Evolutionary conservation across 1,140 invertebrate species (phyloP), one percentile per base, ranked within the genome.

Genomic region (Ceratina japonica): DNA sequence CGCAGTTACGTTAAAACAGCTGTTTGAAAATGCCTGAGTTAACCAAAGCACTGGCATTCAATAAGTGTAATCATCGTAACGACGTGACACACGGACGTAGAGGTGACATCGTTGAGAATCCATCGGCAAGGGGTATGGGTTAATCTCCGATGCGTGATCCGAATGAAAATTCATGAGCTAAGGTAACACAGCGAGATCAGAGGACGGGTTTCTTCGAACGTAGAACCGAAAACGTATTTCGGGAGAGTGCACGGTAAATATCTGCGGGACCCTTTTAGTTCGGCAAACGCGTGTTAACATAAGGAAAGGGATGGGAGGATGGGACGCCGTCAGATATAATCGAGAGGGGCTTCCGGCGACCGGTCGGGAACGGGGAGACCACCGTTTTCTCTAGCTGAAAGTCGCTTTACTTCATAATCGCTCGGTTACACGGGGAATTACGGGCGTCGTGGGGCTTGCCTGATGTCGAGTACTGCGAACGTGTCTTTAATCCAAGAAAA

Each of bases 361-460:
- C 16, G 22, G 37, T 7, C 2, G 10, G 24, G 49, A 2, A n/a
- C 4, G 3, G n/a, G 22, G 20, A 20, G 37, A 56, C 54, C 16
- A 13, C 22, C 64, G 65, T 75, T 85, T 81, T 61, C 54, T 71
- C 75, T 61, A 54, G 82, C 66, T 79, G 82, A 75, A 83, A 85
- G 82, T 81, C 81, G 79, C 66, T 85, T 85, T 85, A 69, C 83
- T 82, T 85, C 84, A 85, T 85, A 85, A 85, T 85, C 84, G 84
- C 54, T 62, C 79, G 52, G 84, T 85, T 85, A 85, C 83, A 85
- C 79, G 84, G 79, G 82, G 79, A 82, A 84, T 85, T 84, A 85
- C 74, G 79, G 71, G 75, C 82, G 73, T 85, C 71, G 70, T 75
- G 82, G 84, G 82, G 79, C 73, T 81, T 74, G 84, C 82, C 54